phyloP scores from a whole-genome alignment of 2,888 invertebrate genomes.

The Glyphotaelius pellucidus region DNA sequence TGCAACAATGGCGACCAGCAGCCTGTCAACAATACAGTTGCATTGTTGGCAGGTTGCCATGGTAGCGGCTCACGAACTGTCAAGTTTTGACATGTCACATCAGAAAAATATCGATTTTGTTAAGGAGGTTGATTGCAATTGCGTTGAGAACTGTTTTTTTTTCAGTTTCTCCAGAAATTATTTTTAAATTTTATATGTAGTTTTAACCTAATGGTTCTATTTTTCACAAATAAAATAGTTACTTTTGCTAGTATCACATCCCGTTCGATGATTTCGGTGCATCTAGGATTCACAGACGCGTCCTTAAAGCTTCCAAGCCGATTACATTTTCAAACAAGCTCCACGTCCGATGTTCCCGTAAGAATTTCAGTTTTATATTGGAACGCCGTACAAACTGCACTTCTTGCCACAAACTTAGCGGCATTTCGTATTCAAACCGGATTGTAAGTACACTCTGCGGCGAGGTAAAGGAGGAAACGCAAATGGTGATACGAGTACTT shows the following conservation, averaged over 20 bases:
- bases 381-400: neutral
- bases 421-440: constrained; percentile 2
- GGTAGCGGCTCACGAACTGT: no score
- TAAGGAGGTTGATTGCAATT: no score
- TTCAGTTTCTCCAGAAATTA: no score
- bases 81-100: no score
- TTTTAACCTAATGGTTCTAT: no score
- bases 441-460: neutral
- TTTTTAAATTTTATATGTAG: no score
- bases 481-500: neutral
- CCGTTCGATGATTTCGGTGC: neutral
- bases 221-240: neutral
- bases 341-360: neutral
- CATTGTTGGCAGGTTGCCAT: no score
- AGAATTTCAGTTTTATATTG: neutral
- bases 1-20: no score
- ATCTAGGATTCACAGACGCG: neutral
- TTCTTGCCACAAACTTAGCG: neutral
- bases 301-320: neutral
- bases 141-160: no score
- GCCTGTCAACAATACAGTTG: no score
- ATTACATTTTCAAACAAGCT: neutral
- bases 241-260: neutral
- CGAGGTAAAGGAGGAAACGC: neutral
- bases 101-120: no score